Base-by-base conservation (phyloP, 2,888 invertebrate species). In the Zygogramma bicolorata region DNA sequence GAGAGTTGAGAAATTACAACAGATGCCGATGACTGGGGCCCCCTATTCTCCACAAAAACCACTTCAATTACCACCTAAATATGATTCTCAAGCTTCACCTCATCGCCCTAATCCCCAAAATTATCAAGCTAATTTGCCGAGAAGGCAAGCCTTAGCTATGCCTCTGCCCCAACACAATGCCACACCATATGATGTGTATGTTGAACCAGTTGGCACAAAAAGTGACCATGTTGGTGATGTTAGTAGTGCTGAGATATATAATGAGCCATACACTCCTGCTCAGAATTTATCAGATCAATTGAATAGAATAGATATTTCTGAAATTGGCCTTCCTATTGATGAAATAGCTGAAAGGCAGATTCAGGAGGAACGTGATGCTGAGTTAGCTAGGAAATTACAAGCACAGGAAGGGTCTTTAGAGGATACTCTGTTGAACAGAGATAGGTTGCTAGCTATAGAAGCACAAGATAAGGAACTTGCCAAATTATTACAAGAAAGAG, bases 391-490 rank as follows among this genome's bases (percentile, higher is more conserved):
- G 74, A 89, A 92, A 74, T 86, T 95, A 31, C 95, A 95, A 87
- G 92, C 93, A 80, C 92, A 94, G 85, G 94, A 95, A 85, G 89
- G 91, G 74, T 90, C 90, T 89, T 82, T 88, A 34, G 89, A 90
- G 62, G 88, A 90, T 69, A 88, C 90, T 15, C 86, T 89, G 74
- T 86, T 90, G 71, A 83, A 85, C 65, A 75, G 84, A 58, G 84
- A 84, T 86, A 89, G 92, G 75, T 88, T 92, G 81, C 84, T 94
- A 75, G 94, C 94, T 1, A 93, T 94, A 79, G 94, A 95, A 86
- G 93, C 93, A 0, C 94, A 94, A 85, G 94, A 95, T 82, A 92
- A 93, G 74, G 94, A 94, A 85, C 85, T 94, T 62, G 94, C 94
- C 1, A 91, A 92, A 84, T 90, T 94, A 88, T 85, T 95, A 58